phyloP scores from a whole-genome alignment of 2,113 vertebrate genomes.

The Empidonax traillii region DNA sequence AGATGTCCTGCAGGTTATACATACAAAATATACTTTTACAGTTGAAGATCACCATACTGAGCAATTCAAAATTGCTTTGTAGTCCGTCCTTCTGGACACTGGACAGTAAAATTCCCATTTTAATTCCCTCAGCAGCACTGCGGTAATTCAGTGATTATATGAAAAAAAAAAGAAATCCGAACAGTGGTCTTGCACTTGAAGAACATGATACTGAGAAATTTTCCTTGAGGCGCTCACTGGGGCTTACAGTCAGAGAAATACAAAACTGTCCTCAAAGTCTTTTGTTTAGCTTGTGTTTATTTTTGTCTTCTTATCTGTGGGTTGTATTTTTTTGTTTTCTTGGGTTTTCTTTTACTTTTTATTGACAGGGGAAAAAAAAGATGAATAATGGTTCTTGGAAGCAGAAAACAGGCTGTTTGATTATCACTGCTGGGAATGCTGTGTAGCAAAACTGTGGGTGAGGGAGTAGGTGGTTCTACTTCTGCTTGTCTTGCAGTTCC shows the following conservation, averaged over 20 bases:
- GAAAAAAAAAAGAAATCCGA: not conserved
- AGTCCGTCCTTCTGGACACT: not conserved
- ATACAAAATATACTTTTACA: rapidly evolving
- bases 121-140: not conserved
- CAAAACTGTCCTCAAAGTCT: not conserved
- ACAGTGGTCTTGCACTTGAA: not conserved
- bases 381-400: slow-evolving; percentile 20
- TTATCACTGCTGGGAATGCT: not conserved
- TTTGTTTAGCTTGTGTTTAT: not conserved
- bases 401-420: not conserved
- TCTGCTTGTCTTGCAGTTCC: slow-evolving; percentile 31
- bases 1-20: not conserved
- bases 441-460: not conserved
- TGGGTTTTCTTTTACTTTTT: not conserved
- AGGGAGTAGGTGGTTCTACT: slow-evolving; percentile 12
- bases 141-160: not conserved
- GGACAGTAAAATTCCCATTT: not conserved
- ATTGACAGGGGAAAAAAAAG: not conserved
- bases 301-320: not conserved
- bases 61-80: not conserved
- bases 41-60: not conserved
- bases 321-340: not conserved
- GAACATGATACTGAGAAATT: not conserved
- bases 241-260: not conserved
- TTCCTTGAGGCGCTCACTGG: not conserved